phyloP scores from a whole-genome alignment of 2,888 invertebrate species.

The Trichacis sp. region DNA sequence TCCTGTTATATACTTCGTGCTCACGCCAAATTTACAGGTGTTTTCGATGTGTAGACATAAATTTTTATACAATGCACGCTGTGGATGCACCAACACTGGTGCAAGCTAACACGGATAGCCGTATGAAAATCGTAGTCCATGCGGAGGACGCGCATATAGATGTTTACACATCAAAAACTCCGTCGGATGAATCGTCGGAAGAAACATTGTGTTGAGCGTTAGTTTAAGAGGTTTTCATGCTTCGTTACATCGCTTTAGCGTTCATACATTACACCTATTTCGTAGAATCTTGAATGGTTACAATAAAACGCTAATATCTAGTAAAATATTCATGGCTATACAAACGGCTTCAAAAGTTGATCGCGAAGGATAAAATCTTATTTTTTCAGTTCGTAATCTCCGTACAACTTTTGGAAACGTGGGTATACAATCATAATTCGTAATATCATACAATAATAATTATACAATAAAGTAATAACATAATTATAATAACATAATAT shows the following conservation, averaged over 20 bases:
- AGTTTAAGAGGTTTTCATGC: not conserved
- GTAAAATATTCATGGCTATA: not conserved
- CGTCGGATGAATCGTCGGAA: conserved; percentile 5
- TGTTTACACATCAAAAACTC: too few species aligned
- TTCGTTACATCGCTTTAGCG: conserved; percentile 20
- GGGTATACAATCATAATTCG: conserved; percentile 11
- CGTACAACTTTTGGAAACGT: conserved; percentile 1
- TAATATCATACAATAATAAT: conserved; percentile 7
- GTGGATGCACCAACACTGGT: too few species aligned
- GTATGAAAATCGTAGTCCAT: too few species aligned
- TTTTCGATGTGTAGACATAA: too few species aligned
- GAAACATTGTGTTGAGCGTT: not conserved
- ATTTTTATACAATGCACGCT: too few species aligned
- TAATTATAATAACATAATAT: conserved; percentile 31
- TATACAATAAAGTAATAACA: conserved; percentile 13
- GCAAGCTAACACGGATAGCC: too few species aligned
- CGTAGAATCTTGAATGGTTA: conserved; percentile 25
- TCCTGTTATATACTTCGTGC: too few species aligned
- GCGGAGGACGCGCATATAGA: too few species aligned
- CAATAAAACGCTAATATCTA: conserved; percentile 7
- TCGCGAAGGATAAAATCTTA: not conserved
- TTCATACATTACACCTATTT: conserved; percentile 30
- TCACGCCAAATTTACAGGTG: too few species aligned
- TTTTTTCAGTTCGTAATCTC: not conserved
- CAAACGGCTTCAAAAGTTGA: not conserved